Base-by-base conservation (phyloP, 2,113 vertebrate genomes). In the Prochilodus magdalenae region DNA sequence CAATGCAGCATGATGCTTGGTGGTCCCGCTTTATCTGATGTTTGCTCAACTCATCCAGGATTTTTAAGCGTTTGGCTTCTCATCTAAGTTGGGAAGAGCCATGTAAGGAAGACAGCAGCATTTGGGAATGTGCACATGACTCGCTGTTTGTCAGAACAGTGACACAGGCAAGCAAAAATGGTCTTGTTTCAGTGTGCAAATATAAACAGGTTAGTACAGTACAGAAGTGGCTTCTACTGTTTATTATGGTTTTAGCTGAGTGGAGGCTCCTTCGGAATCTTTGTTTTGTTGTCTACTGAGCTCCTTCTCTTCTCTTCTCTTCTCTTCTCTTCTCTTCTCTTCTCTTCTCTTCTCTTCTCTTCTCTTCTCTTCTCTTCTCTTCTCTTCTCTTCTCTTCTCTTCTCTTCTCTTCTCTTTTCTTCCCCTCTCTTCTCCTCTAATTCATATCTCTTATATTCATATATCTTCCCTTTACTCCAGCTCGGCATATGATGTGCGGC, bases 401-500 rank as follows among this genome's bases (percentile, higher is more conserved):
- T 26, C 40, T 66, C 57, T 49, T 12, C 30, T 18, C n/a, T 33
- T 12, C 22, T 36, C 16, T 24, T 29, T 40, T 62, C 22, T 22
- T 26, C 7, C 27, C 18, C 33, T n/a, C 44, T 73, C 27, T 73
- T 71, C 49, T 53, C 11, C 3, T 55, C 4, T 55, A 10, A 14
- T 51, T 13, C 2, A 14, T 44, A 44, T n/a, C 14, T 53, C 7
- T n/a, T 40, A 44, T 60, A 11, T 22, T 24, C 6, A 27, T 7
- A 24, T 22, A 26, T 73, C 27, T 73, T 73, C 57, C 40, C 47
- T 14, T 3, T 51, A 5, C 49, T 49, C 16, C 87, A 99, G 98
- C 85, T 98, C 97, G 0, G 96, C 97, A 0, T 98, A 97, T 75
- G 97, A 99, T 65, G 92, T 96, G 36, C 93, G 94, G 80, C 91